phyloP scores from a whole-genome alignment of 2,797 vertebrate genomes.

The Gallinago nigripennis region DNA sequence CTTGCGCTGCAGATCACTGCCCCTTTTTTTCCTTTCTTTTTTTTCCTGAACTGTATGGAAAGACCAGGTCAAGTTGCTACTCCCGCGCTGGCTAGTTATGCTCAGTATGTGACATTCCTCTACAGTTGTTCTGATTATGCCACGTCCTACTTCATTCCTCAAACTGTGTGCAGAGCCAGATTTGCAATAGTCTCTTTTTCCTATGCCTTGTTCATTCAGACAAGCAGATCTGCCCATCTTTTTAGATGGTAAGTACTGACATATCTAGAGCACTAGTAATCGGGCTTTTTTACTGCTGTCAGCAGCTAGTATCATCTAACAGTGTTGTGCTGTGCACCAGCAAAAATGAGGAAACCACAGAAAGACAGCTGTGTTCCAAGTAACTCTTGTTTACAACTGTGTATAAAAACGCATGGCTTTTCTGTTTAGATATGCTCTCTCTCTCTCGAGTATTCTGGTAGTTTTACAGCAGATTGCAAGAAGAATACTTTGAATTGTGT shows the following conservation, averaged over 20 bases:
- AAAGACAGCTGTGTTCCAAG: constrained; percentile 14
- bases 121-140: constrained; percentile 7
- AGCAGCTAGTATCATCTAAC: background rate
- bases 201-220: background rate
- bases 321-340: background rate
- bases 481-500: background rate
- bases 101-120: background rate
- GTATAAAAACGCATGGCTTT: background rate
- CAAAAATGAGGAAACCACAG: constrained; percentile 21
- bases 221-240: constrained; percentile 19
- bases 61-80: background rate
- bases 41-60: background rate
- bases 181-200: background rate
- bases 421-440: background rate
- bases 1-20: background rate
- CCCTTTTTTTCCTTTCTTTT: no score
- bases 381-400: constrained; percentile 12
- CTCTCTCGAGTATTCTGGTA: background rate
- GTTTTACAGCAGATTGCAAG: background rate
- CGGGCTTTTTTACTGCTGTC: background rate
- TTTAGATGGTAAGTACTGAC: background rate
- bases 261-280: background rate
- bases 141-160: constrained; percentile 30
- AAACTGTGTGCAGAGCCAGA: background rate
- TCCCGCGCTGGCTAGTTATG: background rate